These are phyloP conservation scores for Mixornis gularis DNA, from an alignment of 2,113 vertebrate species.

Conservation along the genomic window DNA sequence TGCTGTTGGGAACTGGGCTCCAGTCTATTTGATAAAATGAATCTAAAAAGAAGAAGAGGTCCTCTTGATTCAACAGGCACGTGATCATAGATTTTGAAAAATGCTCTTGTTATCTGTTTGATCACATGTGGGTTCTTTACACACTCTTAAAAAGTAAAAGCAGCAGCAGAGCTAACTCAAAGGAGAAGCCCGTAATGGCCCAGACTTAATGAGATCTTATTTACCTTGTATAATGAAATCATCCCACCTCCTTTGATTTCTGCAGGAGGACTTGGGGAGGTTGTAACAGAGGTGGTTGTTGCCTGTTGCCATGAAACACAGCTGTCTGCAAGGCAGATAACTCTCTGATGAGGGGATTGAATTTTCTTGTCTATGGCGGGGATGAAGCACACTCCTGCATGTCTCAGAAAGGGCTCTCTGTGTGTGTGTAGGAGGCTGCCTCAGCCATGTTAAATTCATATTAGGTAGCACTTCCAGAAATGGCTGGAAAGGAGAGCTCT, in stretches of 20 bases:
- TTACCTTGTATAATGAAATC: not conserved
- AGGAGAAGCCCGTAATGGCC: not conserved
- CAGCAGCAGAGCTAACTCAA: not conserved
- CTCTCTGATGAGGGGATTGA: not conserved
- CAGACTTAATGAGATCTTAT: not conserved
- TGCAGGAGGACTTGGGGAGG: not conserved
- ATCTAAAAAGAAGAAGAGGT: not conserved
- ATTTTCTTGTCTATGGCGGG: not conserved
- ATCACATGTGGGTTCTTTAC: not conserved
- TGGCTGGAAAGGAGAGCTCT: not conserved
- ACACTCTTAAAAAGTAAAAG: not conserved
- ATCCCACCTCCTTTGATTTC: not conserved
- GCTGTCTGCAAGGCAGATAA: not conserved
- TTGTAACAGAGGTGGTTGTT: not conserved
- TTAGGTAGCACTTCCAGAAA: constrained; percentile 21
- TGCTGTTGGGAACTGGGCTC: not conserved
- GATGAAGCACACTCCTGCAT: not conserved
- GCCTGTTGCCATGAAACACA: not conserved
- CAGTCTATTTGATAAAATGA: not conserved
- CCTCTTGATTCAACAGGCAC: not conserved
- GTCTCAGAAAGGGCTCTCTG: not conserved
- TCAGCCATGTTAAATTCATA: constrained; percentile 1
- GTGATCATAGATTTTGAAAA: not conserved
- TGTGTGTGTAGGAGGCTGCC: not conserved
- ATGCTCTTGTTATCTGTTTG: not conserved